These are phyloP conservation scores for Temnothorax ravouxi DNA, from an alignment of 2,888 invertebrate genomes.

Conservation along the genomic window DNA sequence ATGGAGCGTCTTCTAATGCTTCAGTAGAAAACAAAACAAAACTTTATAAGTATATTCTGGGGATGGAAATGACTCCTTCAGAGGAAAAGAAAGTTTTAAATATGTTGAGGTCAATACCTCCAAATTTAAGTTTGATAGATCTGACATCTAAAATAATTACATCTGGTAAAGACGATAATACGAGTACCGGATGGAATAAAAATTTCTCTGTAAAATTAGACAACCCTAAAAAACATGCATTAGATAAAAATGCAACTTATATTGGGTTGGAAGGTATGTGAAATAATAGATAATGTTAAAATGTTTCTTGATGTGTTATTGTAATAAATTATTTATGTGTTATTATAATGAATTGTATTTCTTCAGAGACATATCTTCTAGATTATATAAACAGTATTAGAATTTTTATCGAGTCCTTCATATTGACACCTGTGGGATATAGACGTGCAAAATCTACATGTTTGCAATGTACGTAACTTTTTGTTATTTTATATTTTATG, in stretches of 20 bases:
- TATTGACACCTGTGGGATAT: conserved; percentile 86
- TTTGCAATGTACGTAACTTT: conserved; percentile 75
- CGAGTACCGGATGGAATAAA: conserved; percentile 27
- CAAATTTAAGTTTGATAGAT: conserved; percentile 81
- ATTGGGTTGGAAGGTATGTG: conserved; percentile 62
- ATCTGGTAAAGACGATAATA: conserved; percentile 42
- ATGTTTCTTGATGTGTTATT: neutral
- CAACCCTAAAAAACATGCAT: conserved; percentile 33
- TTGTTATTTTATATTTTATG: neutral
- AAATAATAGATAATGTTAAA: neutral
- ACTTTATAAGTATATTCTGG: conserved; percentile 80
- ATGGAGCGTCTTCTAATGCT: conserved; percentile 63
- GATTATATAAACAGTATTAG: conserved; percentile 86
- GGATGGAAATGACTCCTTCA: conserved; percentile 84
- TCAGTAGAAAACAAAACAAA: conserved; percentile 73
- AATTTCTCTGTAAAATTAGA: conserved; percentile 30
- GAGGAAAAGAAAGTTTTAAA: conserved; percentile 86
- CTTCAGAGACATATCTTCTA: conserved; percentile 72
- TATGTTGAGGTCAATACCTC: conserved; percentile 85
- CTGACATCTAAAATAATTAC: conserved; percentile 70
- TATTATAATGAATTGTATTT: conserved; percentile 6
- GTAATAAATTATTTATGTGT: neutral
- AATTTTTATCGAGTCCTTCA: conserved; percentile 85
- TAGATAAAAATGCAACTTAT: neutral
- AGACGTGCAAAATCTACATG: conserved; percentile 84